These are phyloP conservation scores for Polyploca ridens DNA, from an alignment of 2,888 invertebrate genomes.

Conservation along the genomic window DNA sequence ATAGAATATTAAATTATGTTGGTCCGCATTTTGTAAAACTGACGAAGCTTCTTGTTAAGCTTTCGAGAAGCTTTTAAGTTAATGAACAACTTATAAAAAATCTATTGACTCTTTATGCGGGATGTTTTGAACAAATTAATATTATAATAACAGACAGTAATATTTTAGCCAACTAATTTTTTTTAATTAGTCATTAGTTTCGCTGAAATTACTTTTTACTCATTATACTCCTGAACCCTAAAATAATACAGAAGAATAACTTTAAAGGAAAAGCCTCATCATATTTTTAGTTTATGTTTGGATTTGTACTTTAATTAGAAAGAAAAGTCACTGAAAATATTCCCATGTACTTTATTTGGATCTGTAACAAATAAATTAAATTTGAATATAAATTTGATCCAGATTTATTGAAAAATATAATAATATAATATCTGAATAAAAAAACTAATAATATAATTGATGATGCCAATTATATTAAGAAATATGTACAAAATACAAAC, in stretches of 20 bases:
- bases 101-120: conserved; percentile 71
- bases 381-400: no score
- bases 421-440: no score
- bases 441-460: no score
- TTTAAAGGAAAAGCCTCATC: no score
- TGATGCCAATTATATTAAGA: no score
- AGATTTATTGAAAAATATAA: no score
- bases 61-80: conserved; percentile 82
- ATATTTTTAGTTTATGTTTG: no score
- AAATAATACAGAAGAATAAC: conserved; percentile 14
- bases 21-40: conserved; percentile 78
- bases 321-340: no score
- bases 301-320: no score
- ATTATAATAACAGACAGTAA: conserved; percentile 33
- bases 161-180: background rate
- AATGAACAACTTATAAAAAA: conserved; percentile 80
- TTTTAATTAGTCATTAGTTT: background rate
- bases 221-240: background rate
- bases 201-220: background rate
- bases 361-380: no score
- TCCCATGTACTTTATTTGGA: no score
- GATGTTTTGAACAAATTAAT: conserved; percentile 54
- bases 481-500: no score
- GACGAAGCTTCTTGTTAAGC: conserved; percentile 81
- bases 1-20: conserved; percentile 83